Evolutionary conservation across 92 coral and sea anemone genomes (phyloP).

Genomic region (Plumapathes pennacea): DNA sequence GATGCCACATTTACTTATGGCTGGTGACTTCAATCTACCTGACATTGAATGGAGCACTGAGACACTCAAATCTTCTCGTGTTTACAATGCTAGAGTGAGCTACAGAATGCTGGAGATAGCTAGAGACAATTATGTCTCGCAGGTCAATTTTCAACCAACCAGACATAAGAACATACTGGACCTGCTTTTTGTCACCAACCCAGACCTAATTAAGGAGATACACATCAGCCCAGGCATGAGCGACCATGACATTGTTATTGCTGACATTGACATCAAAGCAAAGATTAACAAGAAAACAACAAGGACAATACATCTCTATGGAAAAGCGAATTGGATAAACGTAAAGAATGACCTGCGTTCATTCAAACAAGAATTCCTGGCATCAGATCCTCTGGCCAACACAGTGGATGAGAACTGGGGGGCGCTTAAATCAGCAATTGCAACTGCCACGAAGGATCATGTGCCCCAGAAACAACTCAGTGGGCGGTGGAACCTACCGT

Average conservation of each 20-base stretch:
- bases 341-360: conserved; percentile 11
- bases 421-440: conserved; percentile 17
- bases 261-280: conserved; percentile 24
- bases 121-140: conserved; percentile 25
- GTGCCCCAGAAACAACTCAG: conserved; percentile 7
- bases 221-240: conserved; percentile 33
- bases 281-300: conserved; percentile 20
- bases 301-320: conserved; percentile 12
- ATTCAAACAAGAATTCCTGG: conserved; percentile 10
- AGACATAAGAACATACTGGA: conserved; percentile 25
- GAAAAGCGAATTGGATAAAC: conserved; percentile 30
- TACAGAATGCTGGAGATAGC: conserved; percentile 26
- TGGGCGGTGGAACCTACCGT: too few relatives aligned
- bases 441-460: conserved; percentile 13
- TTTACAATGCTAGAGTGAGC: conserved; percentile 12
- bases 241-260: conserved; percentile 40
- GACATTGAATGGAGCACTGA: conserved; percentile 25
- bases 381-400: conserved; percentile 13
- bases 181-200: conserved; percentile 18
- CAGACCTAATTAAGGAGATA: conserved; percentile 18
- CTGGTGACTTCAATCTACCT: conserved; percentile 33
- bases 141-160: conserved; percentile 17
- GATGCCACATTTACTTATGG: conserved; percentile 31
- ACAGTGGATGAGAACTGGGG: conserved; percentile 22
- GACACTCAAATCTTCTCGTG: conserved; percentile 3